Conservation (phyloP, 2,888 invertebrate genomes). For the Seira ritae region DNA sequence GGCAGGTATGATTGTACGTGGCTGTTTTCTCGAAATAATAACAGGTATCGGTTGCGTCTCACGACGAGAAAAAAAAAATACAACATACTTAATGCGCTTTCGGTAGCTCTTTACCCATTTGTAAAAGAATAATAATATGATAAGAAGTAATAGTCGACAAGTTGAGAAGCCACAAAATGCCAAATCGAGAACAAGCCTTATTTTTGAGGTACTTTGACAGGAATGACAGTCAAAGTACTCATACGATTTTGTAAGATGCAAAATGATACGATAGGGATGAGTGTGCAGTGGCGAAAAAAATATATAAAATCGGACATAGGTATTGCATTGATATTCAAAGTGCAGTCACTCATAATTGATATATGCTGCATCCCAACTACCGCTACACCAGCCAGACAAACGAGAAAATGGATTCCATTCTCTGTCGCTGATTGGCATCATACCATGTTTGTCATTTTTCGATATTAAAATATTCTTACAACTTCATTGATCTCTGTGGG, state of each 20-base stretch:
- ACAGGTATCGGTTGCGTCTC: background rate
- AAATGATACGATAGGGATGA: constrained; percentile 1
- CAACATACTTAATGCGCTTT: background rate
- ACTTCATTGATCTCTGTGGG: background rate
- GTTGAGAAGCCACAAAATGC: background rate
- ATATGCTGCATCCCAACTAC: background rate
- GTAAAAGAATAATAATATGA: background rate
- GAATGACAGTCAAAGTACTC: background rate
- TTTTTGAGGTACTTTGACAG: background rate
- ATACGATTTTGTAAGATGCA: background rate
- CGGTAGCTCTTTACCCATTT: background rate
- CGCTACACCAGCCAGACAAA: background rate
- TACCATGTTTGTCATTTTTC: constrained; percentile 1
- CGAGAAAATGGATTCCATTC: background rate
- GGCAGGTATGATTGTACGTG: background rate
- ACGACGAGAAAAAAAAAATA: background rate
- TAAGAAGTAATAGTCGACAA: background rate
- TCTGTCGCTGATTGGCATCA: background rate
- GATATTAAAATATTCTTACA: background rate
- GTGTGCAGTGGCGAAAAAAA: background rate
- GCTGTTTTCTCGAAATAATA: background rate
- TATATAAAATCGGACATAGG: background rate
- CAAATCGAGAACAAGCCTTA: background rate
- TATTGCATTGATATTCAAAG: background rate
- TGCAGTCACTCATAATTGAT: background rate